These are phyloP conservation scores for Patella ulyssiponensis DNA, from an alignment of 2,888 invertebrate species.

Conservation along the genomic window DNA sequence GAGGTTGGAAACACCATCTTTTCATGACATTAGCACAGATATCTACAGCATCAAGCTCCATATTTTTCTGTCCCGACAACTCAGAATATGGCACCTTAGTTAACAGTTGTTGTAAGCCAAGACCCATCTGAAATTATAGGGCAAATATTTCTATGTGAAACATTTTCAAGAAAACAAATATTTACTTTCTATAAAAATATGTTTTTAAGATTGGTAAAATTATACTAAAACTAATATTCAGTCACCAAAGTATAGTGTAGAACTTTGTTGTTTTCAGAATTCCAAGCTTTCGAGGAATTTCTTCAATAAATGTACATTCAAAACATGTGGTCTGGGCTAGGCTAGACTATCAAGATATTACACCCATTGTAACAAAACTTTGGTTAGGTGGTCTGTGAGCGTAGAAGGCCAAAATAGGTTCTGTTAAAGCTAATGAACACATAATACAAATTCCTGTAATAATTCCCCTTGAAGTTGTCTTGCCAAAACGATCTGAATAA, in stretches of 20 bases:
- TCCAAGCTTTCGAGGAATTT: slow-evolving; percentile 51
- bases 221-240: background rate
- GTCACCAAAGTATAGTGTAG: background rate
- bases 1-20: slow-evolving; percentile 83
- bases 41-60: slow-evolving; percentile 95
- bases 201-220: background rate
- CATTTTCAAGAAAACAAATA: background rate
- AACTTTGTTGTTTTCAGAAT: background rate
- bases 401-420: no score
- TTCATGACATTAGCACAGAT: slow-evolving; percentile 86
- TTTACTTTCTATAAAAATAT: no score
- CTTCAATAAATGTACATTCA: no score
- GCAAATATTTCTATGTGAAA: background rate
- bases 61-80: slow-evolving; percentile 86
- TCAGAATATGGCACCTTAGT: slow-evolving; percentile 87
- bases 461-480: no score
- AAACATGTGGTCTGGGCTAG: no score
- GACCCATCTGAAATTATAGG: slow-evolving; percentile 80
- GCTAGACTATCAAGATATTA: no score
- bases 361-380: no score
- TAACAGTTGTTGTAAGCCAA: slow-evolving; percentile 87
- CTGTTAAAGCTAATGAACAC: no score
- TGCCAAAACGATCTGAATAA: no score
- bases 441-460: no score
- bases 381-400: no score